Conservation (phyloP, 2,888 invertebrate genomes). For the Melikaiella ostensackeni region DNA sequence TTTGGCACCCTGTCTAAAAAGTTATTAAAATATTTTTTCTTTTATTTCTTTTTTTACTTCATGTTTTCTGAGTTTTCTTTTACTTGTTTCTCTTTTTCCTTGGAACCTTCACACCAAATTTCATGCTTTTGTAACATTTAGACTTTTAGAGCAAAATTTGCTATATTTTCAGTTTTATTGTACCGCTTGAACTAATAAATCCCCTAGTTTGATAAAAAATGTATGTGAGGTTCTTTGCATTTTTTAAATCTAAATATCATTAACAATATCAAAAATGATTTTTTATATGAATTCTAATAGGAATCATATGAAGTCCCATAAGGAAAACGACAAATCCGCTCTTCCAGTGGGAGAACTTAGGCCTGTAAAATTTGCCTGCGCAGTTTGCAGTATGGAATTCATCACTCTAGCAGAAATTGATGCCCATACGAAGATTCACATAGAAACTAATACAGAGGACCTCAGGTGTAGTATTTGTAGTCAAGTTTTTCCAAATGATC, state of each 20-base stretch:
- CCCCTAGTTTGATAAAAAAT: too few relatives aligned
- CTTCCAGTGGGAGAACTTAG: constrained; percentile 59
- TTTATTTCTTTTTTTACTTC: too few relatives aligned
- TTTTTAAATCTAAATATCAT: neutral
- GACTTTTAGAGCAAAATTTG: too few relatives aligned
- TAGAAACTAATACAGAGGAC: constrained; percentile 52
- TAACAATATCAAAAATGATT: neutral
- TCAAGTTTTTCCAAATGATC: constrained; percentile 57
- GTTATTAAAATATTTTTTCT: too few relatives aligned
- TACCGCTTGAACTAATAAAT: too few relatives aligned
- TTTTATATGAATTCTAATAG: constrained; percentile 45
- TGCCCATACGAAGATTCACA: constrained; percentile 66
- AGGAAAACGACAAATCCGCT: constrained; percentile 55
- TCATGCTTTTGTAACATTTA: too few relatives aligned
- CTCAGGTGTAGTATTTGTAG: constrained; percentile 65
- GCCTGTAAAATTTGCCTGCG: constrained; percentile 66
- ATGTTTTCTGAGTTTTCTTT: too few relatives aligned
- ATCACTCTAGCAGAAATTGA: constrained; percentile 67
- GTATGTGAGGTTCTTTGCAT: neutral
- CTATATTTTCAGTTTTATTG: too few relatives aligned
- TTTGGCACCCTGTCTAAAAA: too few relatives aligned
- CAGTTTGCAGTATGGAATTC: constrained; percentile 67
- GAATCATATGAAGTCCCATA: constrained; percentile 59
- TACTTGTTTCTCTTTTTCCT: too few relatives aligned
- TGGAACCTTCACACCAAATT: too few relatives aligned